Percentiles rank a stretch among this genome's conserved stretches.
These are phyloP conservation scores for Dicaeum eximium DNA, from an alignment of 2,113 vertebrate genomes.

Conservation along the genomic window DNA sequence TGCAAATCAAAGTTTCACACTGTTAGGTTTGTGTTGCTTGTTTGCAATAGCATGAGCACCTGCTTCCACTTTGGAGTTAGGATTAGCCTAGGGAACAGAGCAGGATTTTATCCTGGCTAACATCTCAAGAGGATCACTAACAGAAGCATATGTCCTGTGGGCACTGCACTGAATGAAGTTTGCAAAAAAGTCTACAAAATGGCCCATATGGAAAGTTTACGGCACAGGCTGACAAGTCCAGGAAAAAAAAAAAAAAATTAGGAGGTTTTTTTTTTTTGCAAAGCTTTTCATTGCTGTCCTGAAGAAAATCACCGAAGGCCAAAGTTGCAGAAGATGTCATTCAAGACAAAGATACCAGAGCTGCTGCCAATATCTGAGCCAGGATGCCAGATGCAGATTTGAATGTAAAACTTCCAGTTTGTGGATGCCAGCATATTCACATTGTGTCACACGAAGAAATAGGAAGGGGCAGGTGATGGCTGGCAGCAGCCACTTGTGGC, in stretches of 20 bases:
- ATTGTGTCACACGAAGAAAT: not conserved
- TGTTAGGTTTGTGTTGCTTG: not conserved
- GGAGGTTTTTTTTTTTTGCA: not conserved
- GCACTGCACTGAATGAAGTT: not conserved
- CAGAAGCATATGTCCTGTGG: not conserved
- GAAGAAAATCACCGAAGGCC: not conserved
- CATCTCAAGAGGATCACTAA: not conserved
- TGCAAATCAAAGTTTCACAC: not conserved
- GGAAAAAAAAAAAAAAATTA: not conserved
- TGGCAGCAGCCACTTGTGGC: not conserved
- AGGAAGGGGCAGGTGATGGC: not conserved
- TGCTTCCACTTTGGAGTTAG: not conserved
- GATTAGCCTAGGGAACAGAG: not conserved
- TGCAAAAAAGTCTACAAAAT: not conserved
- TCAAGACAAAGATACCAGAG: not conserved
- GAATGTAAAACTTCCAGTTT: not conserved
- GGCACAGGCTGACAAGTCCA: not conserved
- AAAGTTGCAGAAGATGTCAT: not conserved
- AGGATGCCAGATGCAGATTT: not conserved
- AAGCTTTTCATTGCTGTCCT: not conserved
- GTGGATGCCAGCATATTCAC: not conserved
- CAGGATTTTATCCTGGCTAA: not conserved
- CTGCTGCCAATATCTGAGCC: not conserved
- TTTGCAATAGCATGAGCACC: not conserved
- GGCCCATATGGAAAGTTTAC: not conserved